These are phyloP conservation scores for Monodelphis domestica DNA, from an alignment of 2,797 vertebrate genomes.

Conservation along the genomic window DNA sequence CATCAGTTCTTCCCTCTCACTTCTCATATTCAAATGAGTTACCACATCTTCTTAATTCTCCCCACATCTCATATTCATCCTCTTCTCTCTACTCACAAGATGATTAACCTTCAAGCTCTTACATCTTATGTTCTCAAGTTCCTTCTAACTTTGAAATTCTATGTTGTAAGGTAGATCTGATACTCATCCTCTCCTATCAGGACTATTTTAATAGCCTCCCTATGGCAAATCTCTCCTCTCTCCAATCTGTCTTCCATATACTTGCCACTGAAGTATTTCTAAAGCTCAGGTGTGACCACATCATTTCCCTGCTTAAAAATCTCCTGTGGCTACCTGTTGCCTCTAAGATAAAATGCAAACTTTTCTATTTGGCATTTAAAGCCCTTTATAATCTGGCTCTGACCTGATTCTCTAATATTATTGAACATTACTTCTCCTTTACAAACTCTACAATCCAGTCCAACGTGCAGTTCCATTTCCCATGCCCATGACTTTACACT, in stretches of 20 bases:
- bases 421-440: not conserved
- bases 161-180: not conserved
- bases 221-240: not conserved
- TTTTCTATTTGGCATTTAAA: not conserved
- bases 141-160: not conserved
- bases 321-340: not conserved
- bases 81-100: not conserved
- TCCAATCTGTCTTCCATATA: not conserved
- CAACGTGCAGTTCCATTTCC: not conserved
- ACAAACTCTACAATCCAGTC: not conserved
- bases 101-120: not conserved
- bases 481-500: not conserved
- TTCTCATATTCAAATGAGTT: not conserved
- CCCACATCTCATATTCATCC: not conserved
- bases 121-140: not conserved
- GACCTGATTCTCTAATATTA: not conserved
- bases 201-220: not conserved
- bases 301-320: not conserved
- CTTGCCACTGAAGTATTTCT: not conserved
- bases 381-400: not conserved
- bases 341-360: not conserved
- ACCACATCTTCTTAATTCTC: not conserved
- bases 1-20: not conserved
- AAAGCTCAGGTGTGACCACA: not conserved
- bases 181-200: not conserved